These are phyloP conservation scores for Acronicta aceris DNA, from an alignment of 2,888 invertebrate species.

Conservation along the genomic window DNA sequence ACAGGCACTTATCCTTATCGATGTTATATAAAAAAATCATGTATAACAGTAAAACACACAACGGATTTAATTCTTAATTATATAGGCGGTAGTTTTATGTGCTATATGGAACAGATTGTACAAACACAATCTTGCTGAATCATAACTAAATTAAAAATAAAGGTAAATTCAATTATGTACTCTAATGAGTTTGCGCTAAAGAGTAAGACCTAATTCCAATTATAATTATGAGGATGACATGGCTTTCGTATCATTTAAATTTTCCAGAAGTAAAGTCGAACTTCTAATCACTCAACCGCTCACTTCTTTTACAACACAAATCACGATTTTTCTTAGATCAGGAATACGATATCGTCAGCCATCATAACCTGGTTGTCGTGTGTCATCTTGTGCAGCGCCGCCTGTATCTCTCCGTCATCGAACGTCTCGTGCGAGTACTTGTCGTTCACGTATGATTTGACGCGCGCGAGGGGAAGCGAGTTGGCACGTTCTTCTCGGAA, in stretches of 20 bases:
- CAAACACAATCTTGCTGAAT: neutral
- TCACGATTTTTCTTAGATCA: slow-evolving; percentile 90
- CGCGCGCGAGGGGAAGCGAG: slow-evolving; percentile 91
- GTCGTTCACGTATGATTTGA: slow-evolving; percentile 91
- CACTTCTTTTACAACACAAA: neutral
- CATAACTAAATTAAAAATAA: too few relatives aligned
- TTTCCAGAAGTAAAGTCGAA: too few relatives aligned
- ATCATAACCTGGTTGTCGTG: slow-evolving; percentile 98
- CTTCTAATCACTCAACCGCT: neutral
- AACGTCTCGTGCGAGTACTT: slow-evolving; percentile 90
- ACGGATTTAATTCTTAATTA: slow-evolving; percentile 18
- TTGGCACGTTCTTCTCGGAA: slow-evolving; percentile 94
- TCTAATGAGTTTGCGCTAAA: too few relatives aligned
- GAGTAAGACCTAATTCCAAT: too few relatives aligned
- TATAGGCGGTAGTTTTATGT: slow-evolving; percentile 28
- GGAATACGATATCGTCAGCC: slow-evolving; percentile 94
- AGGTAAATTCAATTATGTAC: too few relatives aligned
- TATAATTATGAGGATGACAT: too few relatives aligned
- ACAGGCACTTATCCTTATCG: slow-evolving; percentile 20
- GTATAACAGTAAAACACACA: slow-evolving; percentile 16
- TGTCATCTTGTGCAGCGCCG: slow-evolving; percentile 95
- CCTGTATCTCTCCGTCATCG: slow-evolving; percentile 91
- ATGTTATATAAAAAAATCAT: slow-evolving; percentile 21
- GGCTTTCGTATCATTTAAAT: too few relatives aligned
- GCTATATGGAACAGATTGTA: too few relatives aligned